Evolutionary conservation across 2,797 vertebrate species (phyloP).

Genomic region (Hippoglossus hippoglossus): DNA sequence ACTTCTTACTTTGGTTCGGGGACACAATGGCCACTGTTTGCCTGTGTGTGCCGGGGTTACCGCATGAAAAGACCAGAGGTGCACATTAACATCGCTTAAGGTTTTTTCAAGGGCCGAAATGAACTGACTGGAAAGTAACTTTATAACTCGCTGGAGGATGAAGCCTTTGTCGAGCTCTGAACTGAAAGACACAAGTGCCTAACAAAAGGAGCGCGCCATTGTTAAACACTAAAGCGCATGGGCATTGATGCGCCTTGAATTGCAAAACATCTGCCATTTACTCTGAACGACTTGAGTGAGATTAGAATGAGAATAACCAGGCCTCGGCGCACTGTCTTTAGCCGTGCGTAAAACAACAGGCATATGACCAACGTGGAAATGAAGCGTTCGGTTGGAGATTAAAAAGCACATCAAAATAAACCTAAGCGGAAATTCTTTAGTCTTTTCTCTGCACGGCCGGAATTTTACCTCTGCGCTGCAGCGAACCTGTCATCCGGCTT

Average conservation of each 20-base stretch:
- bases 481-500: background rate
- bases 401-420: slow-evolving; percentile 4
- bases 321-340: slow-evolving; percentile 61
- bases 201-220: slow-evolving; percentile 83
- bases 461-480: too few relatives aligned
- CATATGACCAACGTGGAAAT: slow-evolving; percentile 40
- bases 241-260: slow-evolving; percentile 87
- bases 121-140: slow-evolving; percentile 89
- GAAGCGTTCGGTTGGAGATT: slow-evolving; percentile 32
- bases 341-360: slow-evolving; percentile 67
- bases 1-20: slow-evolving; percentile 80
- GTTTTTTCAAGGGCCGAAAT: slow-evolving; percentile 85
- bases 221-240: slow-evolving; percentile 83
- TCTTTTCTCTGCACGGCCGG: background rate
- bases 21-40: slow-evolving; percentile 84
- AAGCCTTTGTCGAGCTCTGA: slow-evolving; percentile 81
- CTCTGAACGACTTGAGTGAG: slow-evolving; percentile 71
- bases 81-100: slow-evolving; percentile 89
- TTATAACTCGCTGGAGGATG: slow-evolving; percentile 89
- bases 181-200: slow-evolving; percentile 83
- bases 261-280: slow-evolving; percentile 90
- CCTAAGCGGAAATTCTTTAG: background rate
- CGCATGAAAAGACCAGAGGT: slow-evolving; percentile 83
- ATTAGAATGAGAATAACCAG: slow-evolving; percentile 85
- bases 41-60: slow-evolving; percentile 81